Percentiles rank a stretch among this genome's conserved stretches.
phyloP scores from a whole-genome alignment of 2,888 invertebrate genomes.

The Drosophila lutescens region DNA sequence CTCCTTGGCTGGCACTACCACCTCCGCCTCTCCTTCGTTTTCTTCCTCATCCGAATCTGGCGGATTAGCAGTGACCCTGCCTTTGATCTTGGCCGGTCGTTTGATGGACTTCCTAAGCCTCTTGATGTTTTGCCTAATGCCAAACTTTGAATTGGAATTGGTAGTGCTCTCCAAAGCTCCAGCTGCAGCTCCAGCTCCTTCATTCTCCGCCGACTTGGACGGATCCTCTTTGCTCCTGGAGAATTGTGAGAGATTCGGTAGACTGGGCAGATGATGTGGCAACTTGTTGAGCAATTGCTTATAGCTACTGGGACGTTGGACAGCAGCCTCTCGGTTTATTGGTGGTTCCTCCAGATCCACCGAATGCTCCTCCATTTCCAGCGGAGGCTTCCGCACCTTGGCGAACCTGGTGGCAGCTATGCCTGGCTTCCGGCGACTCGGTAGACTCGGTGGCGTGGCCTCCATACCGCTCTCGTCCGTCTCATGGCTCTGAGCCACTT shows the following conservation, averaged over 20 bases:
- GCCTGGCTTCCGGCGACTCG: constrained; percentile 52
- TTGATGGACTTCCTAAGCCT: constrained; percentile 77
- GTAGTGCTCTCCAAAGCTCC: not conserved
- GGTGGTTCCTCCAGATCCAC: constrained; percentile 4
- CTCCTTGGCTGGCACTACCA: constrained; percentile 1
- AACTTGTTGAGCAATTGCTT: constrained; percentile 47
- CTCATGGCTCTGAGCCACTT: not conserved
- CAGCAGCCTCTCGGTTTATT: not conserved
- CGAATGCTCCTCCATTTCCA: constrained; percentile 46
- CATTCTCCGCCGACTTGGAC: not conserved
- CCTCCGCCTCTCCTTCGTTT: constrained; percentile 22
- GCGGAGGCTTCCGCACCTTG: constrained; percentile 65
- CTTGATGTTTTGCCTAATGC: constrained; percentile 74
- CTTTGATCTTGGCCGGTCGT: constrained; percentile 41
- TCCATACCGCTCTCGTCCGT: constrained; percentile 79
- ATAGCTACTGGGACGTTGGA: constrained; percentile 27
- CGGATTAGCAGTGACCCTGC: constrained; percentile 18
- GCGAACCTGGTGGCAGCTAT: constrained; percentile 75
- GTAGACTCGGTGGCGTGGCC: constrained; percentile 35
- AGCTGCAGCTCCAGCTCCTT: not conserved
- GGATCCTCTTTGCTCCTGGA: constrained; percentile 25
- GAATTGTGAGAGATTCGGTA: constrained; percentile 17
- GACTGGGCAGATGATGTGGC: constrained; percentile 52
- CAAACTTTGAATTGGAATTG: constrained; percentile 1
- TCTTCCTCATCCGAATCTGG: constrained; percentile 44